phyloP scores from a whole-genome alignment of 2,797 vertebrate species.

The Cuniculus paca region DNA sequence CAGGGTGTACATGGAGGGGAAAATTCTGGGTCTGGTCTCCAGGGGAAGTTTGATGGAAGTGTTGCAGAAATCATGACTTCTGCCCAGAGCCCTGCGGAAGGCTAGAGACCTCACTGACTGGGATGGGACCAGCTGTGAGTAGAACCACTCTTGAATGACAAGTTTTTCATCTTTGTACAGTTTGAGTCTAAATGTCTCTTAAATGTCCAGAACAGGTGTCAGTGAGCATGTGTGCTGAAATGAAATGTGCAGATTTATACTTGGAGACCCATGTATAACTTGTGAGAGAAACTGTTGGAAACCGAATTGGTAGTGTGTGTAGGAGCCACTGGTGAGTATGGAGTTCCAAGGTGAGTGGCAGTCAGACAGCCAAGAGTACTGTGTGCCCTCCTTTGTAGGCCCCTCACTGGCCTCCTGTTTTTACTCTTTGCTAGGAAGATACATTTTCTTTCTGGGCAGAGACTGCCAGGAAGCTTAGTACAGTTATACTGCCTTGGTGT shows the following conservation, averaged over 20 bases:
- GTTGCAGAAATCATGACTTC: neutral
- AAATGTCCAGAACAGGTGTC: neutral
- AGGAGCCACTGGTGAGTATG: slow-evolving; percentile 63
- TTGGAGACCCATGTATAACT: neutral
- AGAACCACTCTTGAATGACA: neutral
- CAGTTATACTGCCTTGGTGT: neutral
- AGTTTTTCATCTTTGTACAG: neutral
- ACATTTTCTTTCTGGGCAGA: slow-evolving; percentile 36
- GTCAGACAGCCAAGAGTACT: neutral
- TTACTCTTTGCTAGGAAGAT: slow-evolving; percentile 72
- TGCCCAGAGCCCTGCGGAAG: neutral
- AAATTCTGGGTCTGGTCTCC: neutral
- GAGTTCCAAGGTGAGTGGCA: slow-evolving; percentile 62
- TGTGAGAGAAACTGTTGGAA: slow-evolving; percentile 61
- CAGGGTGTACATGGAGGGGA: neutral
- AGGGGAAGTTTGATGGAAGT: neutral
- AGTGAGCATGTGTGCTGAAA: neutral
- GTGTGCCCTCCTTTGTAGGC: slow-evolving; percentile 51
- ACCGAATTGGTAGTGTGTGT: slow-evolving; percentile 50
- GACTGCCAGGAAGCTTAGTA: slow-evolving; percentile 49
- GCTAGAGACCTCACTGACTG: neutral
- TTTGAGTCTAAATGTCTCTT: neutral
- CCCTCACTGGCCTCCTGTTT: slow-evolving; percentile 77
- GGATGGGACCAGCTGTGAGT: neutral
- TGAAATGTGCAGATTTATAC: neutral